These are phyloP conservation scores for Rana temporaria DNA, from an alignment of 2,113 vertebrate species.

Conservation along the genomic window DNA sequence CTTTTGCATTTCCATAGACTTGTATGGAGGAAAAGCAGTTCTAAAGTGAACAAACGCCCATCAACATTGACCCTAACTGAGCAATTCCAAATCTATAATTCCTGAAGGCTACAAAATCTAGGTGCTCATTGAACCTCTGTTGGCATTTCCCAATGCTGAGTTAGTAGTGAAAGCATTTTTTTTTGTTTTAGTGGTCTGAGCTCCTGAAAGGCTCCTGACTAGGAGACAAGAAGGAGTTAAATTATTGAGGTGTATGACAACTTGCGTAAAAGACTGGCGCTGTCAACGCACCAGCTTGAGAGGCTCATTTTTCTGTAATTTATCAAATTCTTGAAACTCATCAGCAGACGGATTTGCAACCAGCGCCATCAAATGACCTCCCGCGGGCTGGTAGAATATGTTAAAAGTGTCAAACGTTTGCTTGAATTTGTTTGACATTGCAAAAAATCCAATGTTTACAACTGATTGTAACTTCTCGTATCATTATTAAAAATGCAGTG, in stretches of 20 bases:
- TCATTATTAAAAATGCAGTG: constrained; percentile 43
- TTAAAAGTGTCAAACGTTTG: constrained; percentile 45
- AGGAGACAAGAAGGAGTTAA: constrained; percentile 31
- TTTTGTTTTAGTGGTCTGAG: neutral
- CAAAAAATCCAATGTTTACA: constrained; percentile 49
- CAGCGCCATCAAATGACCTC: constrained; percentile 55
- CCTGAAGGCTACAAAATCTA: no score
- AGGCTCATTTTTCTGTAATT: constrained; percentile 58
- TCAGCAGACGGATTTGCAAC: constrained; percentile 56
- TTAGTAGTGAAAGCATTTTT: no score
- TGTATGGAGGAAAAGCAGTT: no score
- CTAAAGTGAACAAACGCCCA: no score
- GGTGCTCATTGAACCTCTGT: no score
- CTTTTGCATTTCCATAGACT: no score
- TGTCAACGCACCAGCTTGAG: constrained; percentile 55
- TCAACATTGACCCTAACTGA: no score
- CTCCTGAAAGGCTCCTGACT: neutral
- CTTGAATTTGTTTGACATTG: constrained; percentile 38
- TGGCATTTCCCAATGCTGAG: no score
- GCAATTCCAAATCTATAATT: no score
- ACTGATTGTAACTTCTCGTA: constrained; percentile 43
- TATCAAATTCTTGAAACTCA: constrained; percentile 50
- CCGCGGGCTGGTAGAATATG: constrained; percentile 39
- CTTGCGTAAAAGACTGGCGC: constrained; percentile 46
- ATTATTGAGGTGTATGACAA: constrained; percentile 33